Percentiles rank a stretch among this genome's conserved stretches.
Conservation (phyloP, 2,888 invertebrate genomes). For the Sphinx pinastri region DNA sequence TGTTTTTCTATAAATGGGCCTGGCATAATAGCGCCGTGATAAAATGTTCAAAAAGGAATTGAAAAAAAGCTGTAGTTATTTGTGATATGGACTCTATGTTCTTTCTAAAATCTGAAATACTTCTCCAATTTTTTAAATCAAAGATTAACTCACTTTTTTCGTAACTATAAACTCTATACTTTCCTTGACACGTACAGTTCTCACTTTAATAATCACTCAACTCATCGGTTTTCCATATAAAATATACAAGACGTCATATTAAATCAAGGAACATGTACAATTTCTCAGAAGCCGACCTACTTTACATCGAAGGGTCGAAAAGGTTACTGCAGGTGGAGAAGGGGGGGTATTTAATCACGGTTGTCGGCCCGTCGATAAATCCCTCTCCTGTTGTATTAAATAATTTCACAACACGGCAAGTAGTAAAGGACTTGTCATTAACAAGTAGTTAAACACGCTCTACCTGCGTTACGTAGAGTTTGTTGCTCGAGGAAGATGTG, state of each 20-base stretch:
- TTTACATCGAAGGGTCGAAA: slow-evolving; percentile 19
- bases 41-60: too few species aligned
- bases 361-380: slow-evolving; percentile 58
- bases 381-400: slow-evolving; percentile 55
- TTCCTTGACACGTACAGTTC: too few species aligned
- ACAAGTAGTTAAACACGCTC: slow-evolving; percentile 25
- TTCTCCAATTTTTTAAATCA: too few species aligned
- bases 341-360: slow-evolving; percentile 68
- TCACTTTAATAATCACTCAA: not conserved
- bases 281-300: not conserved
- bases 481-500: not conserved
- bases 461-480: slow-evolving; percentile 7
- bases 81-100: too few species aligned
- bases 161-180: too few species aligned
- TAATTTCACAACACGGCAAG: slow-evolving; percentile 54
- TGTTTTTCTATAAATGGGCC: too few species aligned
- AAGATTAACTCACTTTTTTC: too few species aligned
- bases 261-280: not conserved
- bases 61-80: too few species aligned
- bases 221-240: not conserved
- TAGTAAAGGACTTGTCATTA: slow-evolving; percentile 35
- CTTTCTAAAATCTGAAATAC: too few species aligned
- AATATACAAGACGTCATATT: not conserved
- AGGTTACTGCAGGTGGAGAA: slow-evolving; percentile 28
- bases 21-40: too few species aligned